These are phyloP conservation scores for Cactoblastis cactorum DNA, from an alignment of 2,888 invertebrate genomes.

Conservation along the genomic window DNA sequence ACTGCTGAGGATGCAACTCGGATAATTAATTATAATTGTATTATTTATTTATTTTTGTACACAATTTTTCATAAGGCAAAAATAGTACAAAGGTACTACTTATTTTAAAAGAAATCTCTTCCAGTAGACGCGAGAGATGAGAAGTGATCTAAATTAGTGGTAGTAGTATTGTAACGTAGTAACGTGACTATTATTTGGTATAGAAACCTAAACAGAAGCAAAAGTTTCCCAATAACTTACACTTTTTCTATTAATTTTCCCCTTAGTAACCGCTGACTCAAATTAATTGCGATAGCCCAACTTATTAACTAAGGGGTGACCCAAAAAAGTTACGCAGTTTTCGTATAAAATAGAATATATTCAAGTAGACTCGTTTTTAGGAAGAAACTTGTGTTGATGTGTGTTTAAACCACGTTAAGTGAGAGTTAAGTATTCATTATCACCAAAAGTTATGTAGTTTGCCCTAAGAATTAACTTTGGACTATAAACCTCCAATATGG, in stretches of 20 bases:
- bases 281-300: background rate
- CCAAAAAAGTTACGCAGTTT: background rate
- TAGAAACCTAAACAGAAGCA: no score
- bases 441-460: background rate
- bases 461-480: constrained; percentile 1
- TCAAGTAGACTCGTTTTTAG: background rate
- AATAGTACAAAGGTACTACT: no score
- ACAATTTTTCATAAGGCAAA: no score
- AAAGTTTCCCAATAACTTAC: no score
- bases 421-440: background rate
- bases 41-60: no score
- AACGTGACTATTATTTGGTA: no score
- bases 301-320: background rate
- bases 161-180: no score
- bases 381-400: background rate
- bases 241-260: background rate
- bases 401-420: background rate
- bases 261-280: background rate
- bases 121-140: no score
- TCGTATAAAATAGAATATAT: background rate
- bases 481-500: constrained; percentile 1
- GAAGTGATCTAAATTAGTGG: no score
- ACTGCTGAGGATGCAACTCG: no score
- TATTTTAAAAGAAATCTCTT: no score
- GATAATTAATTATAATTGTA: no score